Evolutionary conservation across 2,797 vertebrate species (phyloP), one percentile per base, ranked within the genome.

Genomic region (Amphiprion clarkii): DNA sequence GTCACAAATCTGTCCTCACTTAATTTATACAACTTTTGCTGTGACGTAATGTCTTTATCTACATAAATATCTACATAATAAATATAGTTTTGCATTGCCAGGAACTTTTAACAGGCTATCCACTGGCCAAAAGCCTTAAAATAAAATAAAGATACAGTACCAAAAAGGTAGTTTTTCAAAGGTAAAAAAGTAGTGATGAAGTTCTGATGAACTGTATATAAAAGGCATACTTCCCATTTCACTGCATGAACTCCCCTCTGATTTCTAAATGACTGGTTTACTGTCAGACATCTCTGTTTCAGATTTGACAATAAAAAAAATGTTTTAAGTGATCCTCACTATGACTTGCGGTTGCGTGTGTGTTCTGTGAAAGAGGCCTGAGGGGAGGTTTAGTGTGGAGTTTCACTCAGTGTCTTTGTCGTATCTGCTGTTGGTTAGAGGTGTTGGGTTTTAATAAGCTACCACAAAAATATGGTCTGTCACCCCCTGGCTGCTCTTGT

Each of bases 381-480:
- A 40, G 73, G 81, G 81, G 68, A 66, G 75, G 72, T 48, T 69
- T 56, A 78, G 74, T 66, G 58, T 56, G 61, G 51, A 61, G 78
- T 84, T 85, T 83, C 56, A 21, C 60, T 71, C 33, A 25, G 68
- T 10, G 48, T 78, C 69, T 75, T 62, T 44, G 51, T 70, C 21
- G 5, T 77, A 71, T 76, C 67, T 83, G 79, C 61, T 78, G 54
- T 4, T 83, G 72, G 74, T 82, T 85, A 63, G 71, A 89, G 82
- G 86, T 87, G 75, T 85, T 78, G 42, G 70, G 59, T 74, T 84
- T 81, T 86, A 83, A 80, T 86, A 78, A 84, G 71, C 53, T 71
- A 70, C 78, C 63, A 72, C 81, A 79, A 63, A 85, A 81, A 72
- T 83, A 83, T 54, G 49, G 53, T 78, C 69, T 71, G 64, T 78